These are phyloP conservation scores for Solea senegalensis DNA, from an alignment of 2,113 vertebrate genomes.

Conservation along the genomic window DNA sequence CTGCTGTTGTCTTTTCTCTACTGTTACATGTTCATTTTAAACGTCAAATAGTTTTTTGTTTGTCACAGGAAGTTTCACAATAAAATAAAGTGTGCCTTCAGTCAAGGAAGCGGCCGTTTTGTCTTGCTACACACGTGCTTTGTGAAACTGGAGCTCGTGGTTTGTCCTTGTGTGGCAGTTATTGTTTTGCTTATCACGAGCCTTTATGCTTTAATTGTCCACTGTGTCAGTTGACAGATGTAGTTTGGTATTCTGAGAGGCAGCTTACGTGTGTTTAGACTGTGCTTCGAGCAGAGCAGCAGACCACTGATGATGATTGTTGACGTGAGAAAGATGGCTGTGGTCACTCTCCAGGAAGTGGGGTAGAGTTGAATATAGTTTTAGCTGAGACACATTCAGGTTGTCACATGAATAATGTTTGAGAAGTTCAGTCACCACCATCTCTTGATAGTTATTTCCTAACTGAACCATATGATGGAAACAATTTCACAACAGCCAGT, in stretches of 20 bases:
- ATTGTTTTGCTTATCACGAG: background rate
- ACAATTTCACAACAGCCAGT: no score
- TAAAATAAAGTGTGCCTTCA: background rate
- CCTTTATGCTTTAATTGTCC: background rate
- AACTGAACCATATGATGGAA: no score
- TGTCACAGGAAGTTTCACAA: slow-evolving; percentile 33
- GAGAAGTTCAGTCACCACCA: no score
- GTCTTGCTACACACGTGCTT: slow-evolving; percentile 27
- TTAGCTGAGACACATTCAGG: background rate
- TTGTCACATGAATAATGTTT: no score
- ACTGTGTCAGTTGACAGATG: background rate
- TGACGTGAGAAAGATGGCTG: background rate
- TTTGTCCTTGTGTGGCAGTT: background rate
- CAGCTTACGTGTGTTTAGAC: no score
- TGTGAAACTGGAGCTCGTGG: background rate
- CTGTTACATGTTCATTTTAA: background rate
- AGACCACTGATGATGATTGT: background rate
- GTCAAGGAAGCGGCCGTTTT: slow-evolving; percentile 18
- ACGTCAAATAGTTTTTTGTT: background rate
- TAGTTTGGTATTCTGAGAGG: background rate
- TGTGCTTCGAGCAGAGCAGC: background rate
- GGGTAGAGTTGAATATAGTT: background rate
- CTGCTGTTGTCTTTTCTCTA: background rate
- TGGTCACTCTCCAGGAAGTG: slow-evolving; percentile 34
- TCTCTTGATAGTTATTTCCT: no score